These are phyloP conservation scores for Vanacampus margaritifer DNA, from an alignment of 2,113 vertebrate species.

Conservation along the genomic window DNA sequence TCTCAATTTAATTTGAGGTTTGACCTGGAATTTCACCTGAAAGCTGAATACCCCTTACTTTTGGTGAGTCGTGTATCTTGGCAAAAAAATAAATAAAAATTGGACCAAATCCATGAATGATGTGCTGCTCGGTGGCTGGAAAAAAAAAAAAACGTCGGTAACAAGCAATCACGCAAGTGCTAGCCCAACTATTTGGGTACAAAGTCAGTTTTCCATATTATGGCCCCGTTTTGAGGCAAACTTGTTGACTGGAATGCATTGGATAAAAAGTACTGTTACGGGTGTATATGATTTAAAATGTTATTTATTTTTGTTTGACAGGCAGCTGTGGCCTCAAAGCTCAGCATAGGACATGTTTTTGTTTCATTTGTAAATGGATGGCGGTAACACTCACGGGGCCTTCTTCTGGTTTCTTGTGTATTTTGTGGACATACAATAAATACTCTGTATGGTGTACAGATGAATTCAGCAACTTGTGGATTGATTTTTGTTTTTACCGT, in stretches of 20 bases:
- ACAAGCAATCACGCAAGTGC: neutral
- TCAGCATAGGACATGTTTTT: slow-evolving; percentile 19
- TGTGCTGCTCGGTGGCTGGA: neutral
- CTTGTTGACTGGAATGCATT: neutral
- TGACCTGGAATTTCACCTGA: too few relatives aligned
- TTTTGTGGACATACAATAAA: slow-evolving; percentile 59
- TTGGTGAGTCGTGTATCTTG: too few relatives aligned
- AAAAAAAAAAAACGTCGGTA: too few relatives aligned
- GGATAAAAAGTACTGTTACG: neutral
- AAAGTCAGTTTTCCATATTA: too few relatives aligned
- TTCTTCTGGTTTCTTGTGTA: slow-evolving; percentile 53
- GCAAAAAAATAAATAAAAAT: too few relatives aligned
- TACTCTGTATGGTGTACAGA: slow-evolving; percentile 60
- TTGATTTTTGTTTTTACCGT: slow-evolving; percentile 29
- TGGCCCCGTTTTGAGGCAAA: too few relatives aligned
- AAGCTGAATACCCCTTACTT: too few relatives aligned
- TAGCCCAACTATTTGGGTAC: too few relatives aligned
- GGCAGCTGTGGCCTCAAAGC: slow-evolving; percentile 36
- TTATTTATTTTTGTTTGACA: slow-evolving; percentile 61
- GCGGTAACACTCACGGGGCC: neutral
- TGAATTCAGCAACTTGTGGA: slow-evolving; percentile 12
- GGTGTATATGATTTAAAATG: neutral
- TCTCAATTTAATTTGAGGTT: too few relatives aligned
- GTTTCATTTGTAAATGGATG: slow-evolving; percentile 12
- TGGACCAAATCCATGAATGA: slow-evolving; percentile 28